A percentile compares a stretch with the other conserved stretches of the same genome.
Conservation (phyloP, 2,113 vertebrate species). For the Sturnus vulgaris region DNA sequence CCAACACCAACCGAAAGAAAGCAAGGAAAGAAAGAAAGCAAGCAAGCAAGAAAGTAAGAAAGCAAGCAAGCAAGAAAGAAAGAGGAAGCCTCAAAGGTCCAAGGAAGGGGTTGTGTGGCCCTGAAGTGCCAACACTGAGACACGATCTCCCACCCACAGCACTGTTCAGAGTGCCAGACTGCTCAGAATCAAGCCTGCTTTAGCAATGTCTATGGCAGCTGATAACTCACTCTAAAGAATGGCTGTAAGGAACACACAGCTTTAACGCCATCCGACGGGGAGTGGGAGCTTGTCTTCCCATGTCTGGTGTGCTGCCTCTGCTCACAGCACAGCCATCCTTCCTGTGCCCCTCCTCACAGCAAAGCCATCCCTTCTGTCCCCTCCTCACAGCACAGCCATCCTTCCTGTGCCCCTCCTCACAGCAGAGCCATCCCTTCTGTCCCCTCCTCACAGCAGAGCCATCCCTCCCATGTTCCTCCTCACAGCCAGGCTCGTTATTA, state of each 20-base stretch:
- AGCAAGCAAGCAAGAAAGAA: not conserved
- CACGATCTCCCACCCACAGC: not conserved
- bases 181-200: not conserved
- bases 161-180: not conserved
- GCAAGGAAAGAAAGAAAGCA: too few species aligned
- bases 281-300: not conserved
- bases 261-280: rapidly evolving
- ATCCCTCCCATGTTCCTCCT: not conserved
- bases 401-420: not conserved
- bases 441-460: not conserved
- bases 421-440: not conserved
- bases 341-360: not conserved
- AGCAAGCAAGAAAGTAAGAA: too few species aligned
- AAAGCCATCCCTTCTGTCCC: too few species aligned
- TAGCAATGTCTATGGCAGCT: rapidly evolving
- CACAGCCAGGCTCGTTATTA: slow-evolving; percentile 54
- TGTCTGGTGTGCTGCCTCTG: not conserved
- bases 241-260: rapidly evolving
- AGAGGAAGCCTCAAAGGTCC: not conserved
- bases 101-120: not conserved
- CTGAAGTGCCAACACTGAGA: not conserved
- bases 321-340: not conserved
- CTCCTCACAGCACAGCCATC: not conserved
- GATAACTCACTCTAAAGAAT: not conserved
- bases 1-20: rapidly evolving